These are phyloP conservation scores for Drosophila baimaii DNA, from an alignment of 1,140 invertebrate species.

Conservation along the genomic window DNA sequence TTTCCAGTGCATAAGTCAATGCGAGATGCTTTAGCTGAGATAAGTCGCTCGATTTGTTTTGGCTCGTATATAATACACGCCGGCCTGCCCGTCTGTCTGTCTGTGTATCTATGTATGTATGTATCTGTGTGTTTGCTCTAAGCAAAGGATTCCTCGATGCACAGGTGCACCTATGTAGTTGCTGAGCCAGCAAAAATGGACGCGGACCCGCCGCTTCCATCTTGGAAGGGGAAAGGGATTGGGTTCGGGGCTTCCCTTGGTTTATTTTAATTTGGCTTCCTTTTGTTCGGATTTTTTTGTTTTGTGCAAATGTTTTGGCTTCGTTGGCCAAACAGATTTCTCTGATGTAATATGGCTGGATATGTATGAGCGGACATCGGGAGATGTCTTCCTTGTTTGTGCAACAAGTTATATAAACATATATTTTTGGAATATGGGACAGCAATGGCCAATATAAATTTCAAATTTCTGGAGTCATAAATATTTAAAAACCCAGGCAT, in stretches of 20 bases:
- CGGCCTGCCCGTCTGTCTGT: slow-evolving; percentile 27
- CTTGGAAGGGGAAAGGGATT: slow-evolving; percentile 34
- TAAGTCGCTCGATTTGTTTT: slow-evolving; percentile 83
- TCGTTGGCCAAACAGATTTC: slow-evolving; percentile 66
- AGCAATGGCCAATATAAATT: slow-evolving; percentile 10
- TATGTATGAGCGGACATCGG: slow-evolving; percentile 16
- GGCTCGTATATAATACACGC: slow-evolving; percentile 55
- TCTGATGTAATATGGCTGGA: slow-evolving; percentile 62
- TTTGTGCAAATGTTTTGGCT: slow-evolving; percentile 74
- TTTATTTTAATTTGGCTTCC: slow-evolving; percentile 74
- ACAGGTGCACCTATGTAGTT: slow-evolving; percentile 69
- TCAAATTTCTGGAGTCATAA: not conserved
- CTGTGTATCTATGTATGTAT: slow-evolving; percentile 13
- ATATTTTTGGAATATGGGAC: slow-evolving; percentile 26
- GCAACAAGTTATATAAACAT: slow-evolving; percentile 55
- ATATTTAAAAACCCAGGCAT: not conserved
- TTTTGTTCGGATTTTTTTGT: slow-evolving; percentile 35
- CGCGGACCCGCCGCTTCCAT: slow-evolving; percentile 27
- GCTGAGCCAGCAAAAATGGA: slow-evolving; percentile 68
- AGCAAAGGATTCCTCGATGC: slow-evolving; percentile 74
- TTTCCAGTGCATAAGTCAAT: slow-evolving; percentile 82
- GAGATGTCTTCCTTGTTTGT: slow-evolving; percentile 45
- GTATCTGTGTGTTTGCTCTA: slow-evolving; percentile 67
- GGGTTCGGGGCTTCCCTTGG: slow-evolving; percentile 42
- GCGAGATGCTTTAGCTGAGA: slow-evolving; percentile 78